These are phyloP conservation scores for Onchidella celtica DNA, from an alignment of 2,888 invertebrate species.

Conservation along the genomic window DNA sequence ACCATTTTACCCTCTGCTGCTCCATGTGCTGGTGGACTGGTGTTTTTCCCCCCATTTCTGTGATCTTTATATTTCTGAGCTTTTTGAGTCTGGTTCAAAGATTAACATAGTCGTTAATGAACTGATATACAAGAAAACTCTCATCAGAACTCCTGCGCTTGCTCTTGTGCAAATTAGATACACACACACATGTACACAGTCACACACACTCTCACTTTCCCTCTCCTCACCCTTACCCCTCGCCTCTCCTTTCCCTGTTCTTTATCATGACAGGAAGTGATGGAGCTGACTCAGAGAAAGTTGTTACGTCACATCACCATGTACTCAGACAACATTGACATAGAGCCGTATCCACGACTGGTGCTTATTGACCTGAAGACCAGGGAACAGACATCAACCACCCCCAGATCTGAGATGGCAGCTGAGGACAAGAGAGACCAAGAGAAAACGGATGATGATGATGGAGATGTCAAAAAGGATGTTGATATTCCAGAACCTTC, in stretches of 20 bases:
- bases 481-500: not conserved
- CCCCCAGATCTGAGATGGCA: not conserved
- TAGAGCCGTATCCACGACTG: slow-evolving; percentile 70
- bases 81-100: too few species aligned
- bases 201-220: too few species aligned
- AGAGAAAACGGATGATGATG: slow-evolving; percentile 9
- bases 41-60: too few species aligned
- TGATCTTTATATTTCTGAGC: too few species aligned
- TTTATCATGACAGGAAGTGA: slow-evolving; percentile 67
- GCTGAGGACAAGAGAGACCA: slow-evolving; percentile 8
- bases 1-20: too few species aligned
- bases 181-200: too few species aligned
- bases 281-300: slow-evolving; percentile 77
- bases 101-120: too few species aligned
- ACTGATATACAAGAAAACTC: too few species aligned
- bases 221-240: not conserved
- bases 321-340: slow-evolving; percentile 63
- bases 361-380: slow-evolving; percentile 67
- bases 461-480: slow-evolving; percentile 11
- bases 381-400: not conserved
- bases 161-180: too few species aligned
- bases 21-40: too few species aligned
- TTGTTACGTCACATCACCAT: slow-evolving; percentile 71
- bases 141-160: too few species aligned
- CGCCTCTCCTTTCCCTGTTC: not conserved